A percentile compares a stretch with the other conserved stretches of the same genome.
phyloP scores from a whole-genome alignment of 2,888 invertebrate species.

The Hydrotaea cyrtoneurina region DNA sequence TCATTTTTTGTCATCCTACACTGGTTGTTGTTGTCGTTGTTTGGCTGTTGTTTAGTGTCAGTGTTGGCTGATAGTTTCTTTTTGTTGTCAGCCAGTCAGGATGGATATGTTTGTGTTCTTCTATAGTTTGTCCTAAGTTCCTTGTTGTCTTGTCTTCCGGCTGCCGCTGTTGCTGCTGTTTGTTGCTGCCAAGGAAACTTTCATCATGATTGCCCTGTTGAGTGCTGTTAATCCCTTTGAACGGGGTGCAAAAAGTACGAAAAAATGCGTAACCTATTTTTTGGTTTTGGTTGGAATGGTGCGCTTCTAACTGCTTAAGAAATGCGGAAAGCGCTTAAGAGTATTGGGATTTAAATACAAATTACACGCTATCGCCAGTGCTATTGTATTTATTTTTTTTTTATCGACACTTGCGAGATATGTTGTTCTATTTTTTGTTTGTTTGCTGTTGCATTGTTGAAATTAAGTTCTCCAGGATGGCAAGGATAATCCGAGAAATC shows the following conservation, averaged over 20 bases:
- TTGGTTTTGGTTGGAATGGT: neutral
- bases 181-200: slow-evolving; percentile 19
- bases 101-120: slow-evolving; percentile 4
- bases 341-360: slow-evolving; percentile 17
- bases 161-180: slow-evolving; percentile 24
- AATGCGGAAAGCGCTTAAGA: slow-evolving; percentile 19
- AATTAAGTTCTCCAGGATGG: no score
- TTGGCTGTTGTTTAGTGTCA: neutral
- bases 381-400: neutral
- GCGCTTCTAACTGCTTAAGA: slow-evolving; percentile 3
- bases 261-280: slow-evolving; percentile 39
- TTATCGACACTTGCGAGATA: slow-evolving; percentile 8
- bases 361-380: neutral
- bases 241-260: neutral
- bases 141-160: slow-evolving; percentile 19
- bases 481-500: no score
- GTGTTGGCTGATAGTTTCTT: neutral
- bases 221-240: slow-evolving; percentile 33
- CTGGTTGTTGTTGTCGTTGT: no score
- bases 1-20: neutral
- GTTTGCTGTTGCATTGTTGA: no score
- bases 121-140: slow-evolving; percentile 3
- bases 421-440: no score
- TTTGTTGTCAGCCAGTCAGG: neutral
- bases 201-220: slow-evolving; percentile 41